Conservation (phyloP, 2,888 invertebrate species). For the Tetragnatha montana region DNA sequence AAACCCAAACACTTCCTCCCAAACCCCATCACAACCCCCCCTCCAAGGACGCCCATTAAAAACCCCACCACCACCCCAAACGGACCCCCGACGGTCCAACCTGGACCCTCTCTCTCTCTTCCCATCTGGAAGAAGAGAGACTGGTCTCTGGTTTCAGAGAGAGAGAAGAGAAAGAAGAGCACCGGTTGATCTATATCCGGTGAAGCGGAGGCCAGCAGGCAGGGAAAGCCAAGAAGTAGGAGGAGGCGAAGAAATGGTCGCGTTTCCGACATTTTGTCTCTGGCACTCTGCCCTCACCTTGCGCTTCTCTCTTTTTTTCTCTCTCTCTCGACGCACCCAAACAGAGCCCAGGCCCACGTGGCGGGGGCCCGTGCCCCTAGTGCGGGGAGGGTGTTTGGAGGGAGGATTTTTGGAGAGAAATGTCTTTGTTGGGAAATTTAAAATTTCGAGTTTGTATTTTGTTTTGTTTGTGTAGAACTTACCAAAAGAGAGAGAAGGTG, state of each 20-base stretch:
- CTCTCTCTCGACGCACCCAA: conserved; percentile 59
- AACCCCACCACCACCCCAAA: no score
- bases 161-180: conserved; percentile 21
- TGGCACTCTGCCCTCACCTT: conserved; percentile 61
- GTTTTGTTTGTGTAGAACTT: no score
- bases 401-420: no score
- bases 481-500: no score
- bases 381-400: neutral
- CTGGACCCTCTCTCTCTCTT: neutral
- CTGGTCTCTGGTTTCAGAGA: neutral
- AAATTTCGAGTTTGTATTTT: no score
- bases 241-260: conserved; percentile 57
- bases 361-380: neutral
- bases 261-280: conserved; percentile 70
- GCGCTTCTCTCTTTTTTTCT: conserved; percentile 43
- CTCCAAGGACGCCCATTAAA: no score
- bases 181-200: conserved; percentile 69
- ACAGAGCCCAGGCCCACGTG: conserved; percentile 62
- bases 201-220: conserved; percentile 48
- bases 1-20: no score
- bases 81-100: no score
- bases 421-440: no score
- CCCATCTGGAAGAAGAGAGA: no score
- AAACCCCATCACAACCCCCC: no score
- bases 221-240: conserved; percentile 16